phyloP scores from a whole-genome alignment of 2,113 vertebrate species.

The Colistium nudipinnis region DNA sequence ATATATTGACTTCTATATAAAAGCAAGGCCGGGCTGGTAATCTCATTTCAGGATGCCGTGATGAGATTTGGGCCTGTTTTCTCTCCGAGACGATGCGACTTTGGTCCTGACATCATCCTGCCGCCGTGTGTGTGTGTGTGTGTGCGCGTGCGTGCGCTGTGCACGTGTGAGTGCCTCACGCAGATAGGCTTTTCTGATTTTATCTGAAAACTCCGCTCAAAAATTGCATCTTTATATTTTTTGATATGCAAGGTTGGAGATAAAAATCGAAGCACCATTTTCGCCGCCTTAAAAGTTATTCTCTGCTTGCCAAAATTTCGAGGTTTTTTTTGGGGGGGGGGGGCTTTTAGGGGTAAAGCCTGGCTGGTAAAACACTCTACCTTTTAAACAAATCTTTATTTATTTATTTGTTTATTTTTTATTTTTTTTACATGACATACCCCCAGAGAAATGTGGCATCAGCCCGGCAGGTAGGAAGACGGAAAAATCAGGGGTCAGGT shows the following conservation, averaged over 20 bases:
- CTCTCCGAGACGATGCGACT: constrained; percentile 76
- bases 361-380: not conserved
- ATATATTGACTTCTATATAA: constrained; percentile 78
- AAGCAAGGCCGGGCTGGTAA: constrained; percentile 72
- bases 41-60: constrained; percentile 74
- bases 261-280: constrained; percentile 37
- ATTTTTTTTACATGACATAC: no score
- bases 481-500: no score
- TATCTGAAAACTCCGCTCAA: constrained; percentile 55
- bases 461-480: not conserved
- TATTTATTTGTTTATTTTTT: constrained; percentile 2
- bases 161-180: constrained; percentile 13
- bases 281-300: constrained; percentile 10
- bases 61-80: constrained; percentile 79
- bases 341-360: constrained; percentile 26
- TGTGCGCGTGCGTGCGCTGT: constrained; percentile 10
- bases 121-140: constrained; percentile 27
- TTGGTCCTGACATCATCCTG: constrained; percentile 70
- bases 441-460: constrained; percentile 13
- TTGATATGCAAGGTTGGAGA: constrained; percentile 29
- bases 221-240: constrained; percentile 50
- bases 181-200: constrained; percentile 52
- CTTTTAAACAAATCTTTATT: constrained; percentile 8
- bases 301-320: constrained; percentile 19
- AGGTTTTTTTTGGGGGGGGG: constrained; percentile 4